Conservation (phyloP, 2,888 invertebrate species). For the Leistus spinibarbis region DNA sequence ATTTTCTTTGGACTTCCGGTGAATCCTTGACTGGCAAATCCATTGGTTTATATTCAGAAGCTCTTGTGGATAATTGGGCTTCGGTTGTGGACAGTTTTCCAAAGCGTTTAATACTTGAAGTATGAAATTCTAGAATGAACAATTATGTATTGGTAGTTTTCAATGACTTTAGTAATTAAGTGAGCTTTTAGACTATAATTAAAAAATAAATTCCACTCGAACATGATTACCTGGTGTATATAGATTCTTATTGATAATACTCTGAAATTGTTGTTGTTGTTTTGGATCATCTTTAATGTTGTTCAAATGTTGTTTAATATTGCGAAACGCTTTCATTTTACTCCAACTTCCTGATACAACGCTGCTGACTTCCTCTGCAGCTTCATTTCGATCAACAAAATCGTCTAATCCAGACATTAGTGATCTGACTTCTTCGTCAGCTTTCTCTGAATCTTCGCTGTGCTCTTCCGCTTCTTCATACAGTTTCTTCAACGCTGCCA, state of each 20-base stretch:
- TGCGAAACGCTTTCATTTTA: slow-evolving; percentile 60
- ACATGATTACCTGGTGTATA: slow-evolving; percentile 25
- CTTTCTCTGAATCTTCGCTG: slow-evolving; percentile 59
- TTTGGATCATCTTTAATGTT: slow-evolving; percentile 34
- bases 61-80: too few relatives aligned
- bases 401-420: slow-evolving; percentile 57
- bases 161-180: too few relatives aligned
- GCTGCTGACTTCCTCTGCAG: slow-evolving; percentile 53
- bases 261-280: slow-evolving; percentile 22
- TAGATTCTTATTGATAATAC: slow-evolving; percentile 39
- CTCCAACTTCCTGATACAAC: slow-evolving; percentile 65
- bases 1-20: too few relatives aligned
- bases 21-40: too few relatives aligned
- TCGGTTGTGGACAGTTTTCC: too few relatives aligned
- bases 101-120: too few relatives aligned
- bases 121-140: neutral
- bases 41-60: too few relatives aligned
- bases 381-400: slow-evolving; percentile 43
- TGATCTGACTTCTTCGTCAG: slow-evolving; percentile 67
- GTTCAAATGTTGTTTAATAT: slow-evolving; percentile 49
- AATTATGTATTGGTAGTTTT: neutral
- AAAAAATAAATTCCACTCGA: slow-evolving; percentile 35
- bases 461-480: slow-evolving; percentile 56
- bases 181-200: too few relatives aligned
- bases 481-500: slow-evolving; percentile 55